A percentile compares a stretch with the other conserved stretches of the same genome.
These are phyloP conservation scores for Acanthiza pusilla DNA, from an alignment of 2,797 vertebrate species.

Conservation along the genomic window DNA sequence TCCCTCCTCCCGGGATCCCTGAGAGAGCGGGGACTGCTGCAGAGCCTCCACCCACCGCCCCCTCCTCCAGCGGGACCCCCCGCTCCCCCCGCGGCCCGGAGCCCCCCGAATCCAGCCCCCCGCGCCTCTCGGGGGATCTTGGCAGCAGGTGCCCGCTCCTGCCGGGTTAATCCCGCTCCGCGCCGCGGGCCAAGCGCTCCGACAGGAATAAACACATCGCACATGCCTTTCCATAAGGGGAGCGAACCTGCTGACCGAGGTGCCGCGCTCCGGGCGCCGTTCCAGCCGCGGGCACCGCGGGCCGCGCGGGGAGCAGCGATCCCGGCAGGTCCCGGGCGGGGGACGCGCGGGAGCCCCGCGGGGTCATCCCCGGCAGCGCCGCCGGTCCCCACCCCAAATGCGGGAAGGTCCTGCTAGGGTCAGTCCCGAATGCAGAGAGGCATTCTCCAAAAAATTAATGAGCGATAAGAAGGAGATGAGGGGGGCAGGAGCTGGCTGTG, in stretches of 20 bases:
- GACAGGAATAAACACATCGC: conserved; percentile 17
- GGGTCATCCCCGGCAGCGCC: too few species aligned
- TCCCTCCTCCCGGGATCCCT: background rate
- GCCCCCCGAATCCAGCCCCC: background rate
- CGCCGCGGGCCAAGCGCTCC: background rate
- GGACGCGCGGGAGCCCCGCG: background rate
- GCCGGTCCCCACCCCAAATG: too few species aligned
- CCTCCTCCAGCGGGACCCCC: background rate
- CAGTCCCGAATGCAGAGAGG: too few species aligned
- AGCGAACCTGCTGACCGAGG: conserved; percentile 7
- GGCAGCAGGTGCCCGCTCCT: background rate
- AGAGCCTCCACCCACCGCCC: background rate
- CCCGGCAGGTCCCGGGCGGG: background rate
- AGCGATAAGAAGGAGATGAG: too few species aligned
- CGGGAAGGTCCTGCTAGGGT: too few species aligned
- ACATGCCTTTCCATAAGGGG: conserved; percentile 57
- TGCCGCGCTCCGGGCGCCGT: background rate
- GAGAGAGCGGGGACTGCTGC: rapidly evolving
- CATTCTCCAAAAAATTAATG: too few species aligned
- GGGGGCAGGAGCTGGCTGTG: too few species aligned
- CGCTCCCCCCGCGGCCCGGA: background rate
- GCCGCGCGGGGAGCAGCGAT: background rate
- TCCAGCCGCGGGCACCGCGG: background rate
- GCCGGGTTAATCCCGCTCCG: background rate
- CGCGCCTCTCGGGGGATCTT: background rate